Evolutionary conservation across 2,888 invertebrate genomes (phyloP).

Genomic region (Scaptomyza cyrtandrae): DNA sequence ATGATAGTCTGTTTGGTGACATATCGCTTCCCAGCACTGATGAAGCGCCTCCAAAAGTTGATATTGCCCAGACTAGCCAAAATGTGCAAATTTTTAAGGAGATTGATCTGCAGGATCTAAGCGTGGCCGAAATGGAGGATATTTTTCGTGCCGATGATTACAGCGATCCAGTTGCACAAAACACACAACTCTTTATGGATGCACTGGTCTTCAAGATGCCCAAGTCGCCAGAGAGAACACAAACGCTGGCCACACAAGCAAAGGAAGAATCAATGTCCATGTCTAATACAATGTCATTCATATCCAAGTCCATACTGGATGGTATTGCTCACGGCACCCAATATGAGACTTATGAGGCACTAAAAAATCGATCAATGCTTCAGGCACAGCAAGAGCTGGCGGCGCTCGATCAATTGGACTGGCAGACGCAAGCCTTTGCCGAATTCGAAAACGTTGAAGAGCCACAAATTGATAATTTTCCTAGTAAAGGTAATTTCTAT

Average conservation of each 20-base stretch:
- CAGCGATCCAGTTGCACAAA: constrained; percentile 67
- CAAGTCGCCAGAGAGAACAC: constrained; percentile 37
- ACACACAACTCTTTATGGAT: constrained; percentile 82
- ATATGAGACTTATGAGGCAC: constrained; percentile 76
- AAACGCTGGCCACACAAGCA: neutral
- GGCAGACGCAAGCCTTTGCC: constrained; percentile 80
- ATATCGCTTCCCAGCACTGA: constrained; percentile 49
- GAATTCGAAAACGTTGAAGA: constrained; percentile 45
- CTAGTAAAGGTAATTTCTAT: constrained; percentile 88
- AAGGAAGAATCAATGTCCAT: constrained; percentile 48
- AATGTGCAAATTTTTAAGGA: constrained; percentile 55
- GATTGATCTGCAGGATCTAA: constrained; percentile 63
- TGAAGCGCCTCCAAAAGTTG: neutral
- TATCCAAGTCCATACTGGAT: constrained; percentile 48
- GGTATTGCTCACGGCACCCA: constrained; percentile 79
- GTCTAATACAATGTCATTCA: constrained; percentile 40
- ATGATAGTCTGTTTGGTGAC: constrained; percentile 76
- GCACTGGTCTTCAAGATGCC: constrained; percentile 79
- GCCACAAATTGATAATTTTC: constrained; percentile 55
- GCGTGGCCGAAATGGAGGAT: constrained; percentile 55
- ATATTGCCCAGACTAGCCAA: neutral
- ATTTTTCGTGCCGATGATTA: constrained; percentile 58
- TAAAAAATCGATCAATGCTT: constrained; percentile 61
- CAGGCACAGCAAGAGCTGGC: constrained; percentile 51
- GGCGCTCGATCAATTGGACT: constrained; percentile 71